Conservation (phyloP, 2,888 invertebrate genomes). For the Patella ulyssiponensis region DNA sequence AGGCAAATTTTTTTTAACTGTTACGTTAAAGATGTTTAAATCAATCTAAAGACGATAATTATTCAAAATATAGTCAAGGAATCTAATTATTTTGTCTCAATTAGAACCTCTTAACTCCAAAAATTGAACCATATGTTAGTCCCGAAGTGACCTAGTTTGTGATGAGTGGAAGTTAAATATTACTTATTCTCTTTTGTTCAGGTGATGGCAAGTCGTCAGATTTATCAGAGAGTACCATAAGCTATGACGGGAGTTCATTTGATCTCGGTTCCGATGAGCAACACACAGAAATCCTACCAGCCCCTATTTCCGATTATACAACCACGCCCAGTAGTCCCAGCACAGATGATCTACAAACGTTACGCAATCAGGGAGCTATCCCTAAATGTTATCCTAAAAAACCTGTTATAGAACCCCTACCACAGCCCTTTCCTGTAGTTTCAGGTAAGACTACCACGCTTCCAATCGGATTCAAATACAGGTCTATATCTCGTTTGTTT, state of each 20-base stretch:
- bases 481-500: too few relatives aligned
- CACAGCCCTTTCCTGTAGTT: conserved; percentile 11
- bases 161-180: too few relatives aligned
- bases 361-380: conserved; percentile 64
- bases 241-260: conserved; percentile 55
- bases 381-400: conserved; percentile 53
- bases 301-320: conserved; percentile 47
- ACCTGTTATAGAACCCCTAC: conserved; percentile 41
- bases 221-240: conserved; percentile 53
- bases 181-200: conserved; percentile 16
- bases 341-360: conserved; percentile 55
- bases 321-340: conserved; percentile 56
- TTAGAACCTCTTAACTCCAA: too few relatives aligned
- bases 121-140: too few relatives aligned
- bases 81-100: too few relatives aligned
- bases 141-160: too few relatives aligned
- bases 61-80: too few relatives aligned
- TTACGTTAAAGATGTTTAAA: too few relatives aligned
- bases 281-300: conserved; percentile 31
- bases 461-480: too few relatives aligned
- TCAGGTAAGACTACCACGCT: background rate
- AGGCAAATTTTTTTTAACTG: too few relatives aligned
- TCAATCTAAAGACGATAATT: too few relatives aligned
- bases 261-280: conserved; percentile 44
- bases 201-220: conserved; percentile 25